phyloP scores from a whole-genome alignment of 2,888 invertebrate genomes.

The Protodeltote pygarga region DNA sequence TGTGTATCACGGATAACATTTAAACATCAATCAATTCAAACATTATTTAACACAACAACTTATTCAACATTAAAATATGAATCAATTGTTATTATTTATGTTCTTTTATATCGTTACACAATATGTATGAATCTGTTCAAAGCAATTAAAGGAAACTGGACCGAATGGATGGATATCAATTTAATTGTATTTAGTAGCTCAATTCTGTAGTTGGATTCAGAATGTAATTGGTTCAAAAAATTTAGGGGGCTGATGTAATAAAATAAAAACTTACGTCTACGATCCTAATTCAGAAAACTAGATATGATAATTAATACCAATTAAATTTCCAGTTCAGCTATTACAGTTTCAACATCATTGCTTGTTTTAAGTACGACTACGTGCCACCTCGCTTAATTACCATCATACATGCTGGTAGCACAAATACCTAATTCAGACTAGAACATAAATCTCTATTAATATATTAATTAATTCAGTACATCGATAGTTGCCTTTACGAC shows the following conservation, averaged over 20 bases:
- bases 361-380: constrained; percentile 19
- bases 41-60: too few relatives aligned
- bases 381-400: constrained; percentile 29
- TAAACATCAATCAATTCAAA: too few relatives aligned
- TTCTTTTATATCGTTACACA: too few relatives aligned
- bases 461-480: constrained; percentile 56
- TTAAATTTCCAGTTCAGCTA: constrained; percentile 23
- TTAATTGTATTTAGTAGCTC: too few relatives aligned
- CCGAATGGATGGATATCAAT: too few relatives aligned
- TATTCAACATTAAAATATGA: too few relatives aligned
- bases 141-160: too few relatives aligned
- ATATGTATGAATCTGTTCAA: too few relatives aligned
- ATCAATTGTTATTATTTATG: too few relatives aligned
- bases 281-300: constrained; percentile 14
- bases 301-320: constrained; percentile 22
- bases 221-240: not conserved
- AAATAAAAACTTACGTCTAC: constrained; percentile 23
- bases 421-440: constrained; percentile 31
- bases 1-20: too few relatives aligned
- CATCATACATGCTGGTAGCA: constrained; percentile 32
- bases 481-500: constrained; percentile 61
- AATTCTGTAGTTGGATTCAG: too few relatives aligned
- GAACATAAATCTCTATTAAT: constrained; percentile 63
- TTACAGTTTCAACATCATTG: constrained; percentile 40
- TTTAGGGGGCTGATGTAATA: constrained; percentile 1